Percentiles rank a stretch among this genome's conserved stretches.
These are phyloP conservation scores for Agrotis clavis DNA, from an alignment of 2,888 invertebrate species.

Conservation along the genomic window DNA sequence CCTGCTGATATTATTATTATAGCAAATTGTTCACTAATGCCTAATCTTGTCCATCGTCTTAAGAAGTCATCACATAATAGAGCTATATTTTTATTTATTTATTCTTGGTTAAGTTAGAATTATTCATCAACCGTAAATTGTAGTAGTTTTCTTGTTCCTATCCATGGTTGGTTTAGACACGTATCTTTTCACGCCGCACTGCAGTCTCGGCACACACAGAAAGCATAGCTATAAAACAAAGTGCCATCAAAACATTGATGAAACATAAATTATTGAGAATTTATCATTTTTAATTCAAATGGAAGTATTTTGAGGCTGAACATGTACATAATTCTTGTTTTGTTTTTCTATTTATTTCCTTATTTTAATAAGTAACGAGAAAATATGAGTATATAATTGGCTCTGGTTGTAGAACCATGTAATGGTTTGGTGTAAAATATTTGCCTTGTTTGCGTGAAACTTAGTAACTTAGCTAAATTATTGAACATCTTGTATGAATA, in stretches of 20 bases:
- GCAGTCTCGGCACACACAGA: constrained; percentile 67
- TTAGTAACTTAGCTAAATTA: constrained; percentile 15
- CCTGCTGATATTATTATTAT: constrained; percentile 71
- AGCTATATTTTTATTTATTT: constrained; percentile 86
- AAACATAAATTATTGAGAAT: constrained; percentile 67
- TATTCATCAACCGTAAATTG: constrained; percentile 68
- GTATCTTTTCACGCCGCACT: constrained; percentile 48
- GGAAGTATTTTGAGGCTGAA: constrained; percentile 83
- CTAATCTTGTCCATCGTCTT: constrained; percentile 87
- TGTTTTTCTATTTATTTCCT: constrained; percentile 83
- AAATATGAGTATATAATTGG: constrained; percentile 66
- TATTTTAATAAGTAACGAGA: constrained; percentile 71
- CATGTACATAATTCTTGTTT: constrained; percentile 82
- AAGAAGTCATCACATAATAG: constrained; percentile 86
- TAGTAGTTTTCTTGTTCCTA: constrained; percentile 82
- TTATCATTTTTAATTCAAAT: constrained; percentile 66
- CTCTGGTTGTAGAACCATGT: constrained; percentile 74
- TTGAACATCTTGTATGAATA: neutral
- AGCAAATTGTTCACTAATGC: constrained; percentile 84
- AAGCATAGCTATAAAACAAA: constrained; percentile 66
- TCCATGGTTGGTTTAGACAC: constrained; percentile 69
- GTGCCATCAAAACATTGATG: constrained; percentile 73
- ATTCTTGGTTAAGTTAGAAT: constrained; percentile 82
- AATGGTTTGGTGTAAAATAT: constrained; percentile 73
- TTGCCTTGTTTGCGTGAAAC: constrained; percentile 41